Evolutionary conservation across 2,113 vertebrate genomes (phyloP).

Genomic region (Elephantulus edwardii): DNA sequence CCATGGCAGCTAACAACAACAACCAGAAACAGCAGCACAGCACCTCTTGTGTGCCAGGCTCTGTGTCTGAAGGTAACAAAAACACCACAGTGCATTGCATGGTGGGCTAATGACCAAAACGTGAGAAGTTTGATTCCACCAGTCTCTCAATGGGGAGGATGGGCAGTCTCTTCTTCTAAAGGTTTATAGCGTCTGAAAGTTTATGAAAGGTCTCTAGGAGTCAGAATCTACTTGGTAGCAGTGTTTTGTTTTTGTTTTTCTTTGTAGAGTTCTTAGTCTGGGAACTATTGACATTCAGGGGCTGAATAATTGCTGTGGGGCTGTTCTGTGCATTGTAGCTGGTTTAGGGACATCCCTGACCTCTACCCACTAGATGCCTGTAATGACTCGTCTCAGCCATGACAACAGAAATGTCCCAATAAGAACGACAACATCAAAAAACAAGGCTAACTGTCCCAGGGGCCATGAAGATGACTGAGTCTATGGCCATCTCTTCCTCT

Average conservation of each 20-base stretch:
- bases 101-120: too few species aligned
- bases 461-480: background rate
- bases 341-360: background rate
- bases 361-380: background rate
- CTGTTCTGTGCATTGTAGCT: background rate
- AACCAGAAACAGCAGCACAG: background rate
- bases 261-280: background rate
- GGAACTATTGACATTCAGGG: fast-evolving
- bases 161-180: too few species aligned
- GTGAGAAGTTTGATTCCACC: too few species aligned
- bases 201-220: too few species aligned
- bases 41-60: background rate
- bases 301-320: too few species aligned
- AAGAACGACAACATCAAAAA: too few species aligned
- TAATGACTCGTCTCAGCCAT: background rate
- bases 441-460: background rate
- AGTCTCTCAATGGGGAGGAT: too few species aligned
- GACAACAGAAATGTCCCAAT: background rate
- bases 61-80: background rate
- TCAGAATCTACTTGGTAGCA: too few species aligned
- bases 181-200: too few species aligned
- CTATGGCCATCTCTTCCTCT: background rate
- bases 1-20: background rate
- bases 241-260: too few species aligned
- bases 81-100: too few species aligned